phyloP scores from a whole-genome alignment of 1,140 invertebrate genomes.

The Euura lappo region DNA sequence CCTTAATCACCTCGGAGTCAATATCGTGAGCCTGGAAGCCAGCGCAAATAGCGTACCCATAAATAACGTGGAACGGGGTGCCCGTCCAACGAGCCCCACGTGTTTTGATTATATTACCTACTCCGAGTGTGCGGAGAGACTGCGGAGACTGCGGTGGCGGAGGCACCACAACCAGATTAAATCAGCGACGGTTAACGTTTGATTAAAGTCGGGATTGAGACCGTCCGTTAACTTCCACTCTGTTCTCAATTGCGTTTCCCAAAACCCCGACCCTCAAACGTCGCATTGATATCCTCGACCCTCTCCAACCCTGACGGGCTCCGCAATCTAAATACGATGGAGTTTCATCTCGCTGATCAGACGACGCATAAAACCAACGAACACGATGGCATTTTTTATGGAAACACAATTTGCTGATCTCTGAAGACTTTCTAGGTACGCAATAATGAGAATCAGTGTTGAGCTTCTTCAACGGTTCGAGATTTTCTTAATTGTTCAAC shows the following conservation, averaged over 20 bases:
- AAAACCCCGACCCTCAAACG: background rate
- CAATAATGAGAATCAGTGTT: too few species aligned
- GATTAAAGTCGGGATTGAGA: slow-evolving; percentile 60
- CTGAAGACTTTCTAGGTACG: too few species aligned
- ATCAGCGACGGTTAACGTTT: slow-evolving; percentile 61
- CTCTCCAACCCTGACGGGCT: background rate
- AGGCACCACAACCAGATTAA: slow-evolving; percentile 49
- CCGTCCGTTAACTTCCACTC: slow-evolving; percentile 51
- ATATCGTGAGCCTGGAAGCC: slow-evolving; percentile 36
- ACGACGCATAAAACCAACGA: too few species aligned
- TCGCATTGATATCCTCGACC: background rate
- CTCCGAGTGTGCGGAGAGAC: slow-evolving; percentile 28
- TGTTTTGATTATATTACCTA: slow-evolving; percentile 62
- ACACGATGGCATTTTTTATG: too few species aligned
- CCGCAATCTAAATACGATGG: too few species aligned
- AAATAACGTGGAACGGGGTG: slow-evolving; percentile 56
- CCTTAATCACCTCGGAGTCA: slow-evolving; percentile 30
- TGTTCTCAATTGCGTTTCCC: background rate
- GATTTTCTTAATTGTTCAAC: background rate
- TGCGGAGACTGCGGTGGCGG: slow-evolving; percentile 11
- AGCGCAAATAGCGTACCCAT: slow-evolving; percentile 52
- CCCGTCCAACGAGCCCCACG: slow-evolving; percentile 26
- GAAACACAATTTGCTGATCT: too few species aligned
- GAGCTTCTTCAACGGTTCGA: background rate
- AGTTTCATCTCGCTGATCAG: too few species aligned